phyloP scores from a whole-genome alignment of 2,113 vertebrate species.

The Scytalopus superciliaris region DNA sequence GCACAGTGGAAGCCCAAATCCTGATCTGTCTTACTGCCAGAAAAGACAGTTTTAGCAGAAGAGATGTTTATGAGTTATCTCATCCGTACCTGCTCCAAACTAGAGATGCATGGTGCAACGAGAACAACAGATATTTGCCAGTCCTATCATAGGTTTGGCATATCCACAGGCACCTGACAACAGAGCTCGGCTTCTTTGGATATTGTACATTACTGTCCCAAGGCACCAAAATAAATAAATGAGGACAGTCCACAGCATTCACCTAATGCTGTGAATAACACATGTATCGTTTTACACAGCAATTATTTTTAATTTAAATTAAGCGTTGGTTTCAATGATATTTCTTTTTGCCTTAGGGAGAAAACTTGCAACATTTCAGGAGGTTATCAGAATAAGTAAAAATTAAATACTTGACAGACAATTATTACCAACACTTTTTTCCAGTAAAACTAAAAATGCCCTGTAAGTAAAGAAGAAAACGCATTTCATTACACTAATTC shows the following conservation, averaged over 20 bases:
- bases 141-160: not conserved
- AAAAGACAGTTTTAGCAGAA: not conserved
- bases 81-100: not conserved
- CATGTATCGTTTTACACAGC: not conserved
- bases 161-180: not conserved
- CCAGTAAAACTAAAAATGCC: not conserved
- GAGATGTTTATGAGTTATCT: not conserved
- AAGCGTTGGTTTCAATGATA: not conserved
- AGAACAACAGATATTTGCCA: not conserved
- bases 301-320: not conserved
- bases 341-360: not conserved
- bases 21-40: not conserved
- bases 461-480: not conserved
- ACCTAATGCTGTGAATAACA: not conserved
- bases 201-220: not conserved
- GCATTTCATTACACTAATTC: not conserved
- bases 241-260: not conserved
- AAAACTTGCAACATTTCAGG: not conserved
- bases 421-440: conserved; percentile 21
- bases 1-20: not conserved
- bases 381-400: not conserved
- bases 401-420: not conserved
- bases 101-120: not conserved
- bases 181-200: not conserved
- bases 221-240: not conserved